phyloP scores from a whole-genome alignment of 2,113 vertebrate genomes.

The Hipposideros armiger region DNA sequence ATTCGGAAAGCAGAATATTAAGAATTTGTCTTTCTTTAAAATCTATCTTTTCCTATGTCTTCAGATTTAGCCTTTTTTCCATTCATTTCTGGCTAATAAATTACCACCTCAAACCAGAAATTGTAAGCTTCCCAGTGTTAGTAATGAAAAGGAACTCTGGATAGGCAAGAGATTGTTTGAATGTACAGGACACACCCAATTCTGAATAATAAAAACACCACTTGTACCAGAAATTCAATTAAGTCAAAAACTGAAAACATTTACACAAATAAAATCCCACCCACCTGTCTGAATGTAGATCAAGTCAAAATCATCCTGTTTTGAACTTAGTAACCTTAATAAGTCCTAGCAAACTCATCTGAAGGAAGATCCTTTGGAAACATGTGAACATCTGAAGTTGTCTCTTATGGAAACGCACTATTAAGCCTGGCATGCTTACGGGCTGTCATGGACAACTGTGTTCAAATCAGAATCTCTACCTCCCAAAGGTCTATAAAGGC shows the following conservation, averaged over 20 bases:
- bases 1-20: neutral
- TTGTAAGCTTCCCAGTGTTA: neutral
- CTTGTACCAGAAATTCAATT: neutral
- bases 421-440: neutral
- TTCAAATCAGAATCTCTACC: neutral
- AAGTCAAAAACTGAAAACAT: neutral
- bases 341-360: neutral
- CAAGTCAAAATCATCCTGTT: neutral
- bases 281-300: neutral
- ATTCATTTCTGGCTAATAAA: neutral
- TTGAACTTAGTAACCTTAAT: neutral
- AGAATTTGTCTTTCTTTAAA: neutral
- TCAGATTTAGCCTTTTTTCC: neutral
- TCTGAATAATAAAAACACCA: neutral
- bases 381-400: neutral
- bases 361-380: neutral
- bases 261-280: neutral
- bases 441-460: neutral
- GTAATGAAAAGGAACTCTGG: neutral
- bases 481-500: neutral
- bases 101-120: neutral
- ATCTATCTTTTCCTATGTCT: neutral
- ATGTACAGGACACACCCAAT: neutral
- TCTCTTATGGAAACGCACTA: neutral
- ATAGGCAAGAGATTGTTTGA: neutral